Evolutionary conservation across 1,140 invertebrate genomes (phyloP).

Genomic region (Neodiprion virginianus): DNA sequence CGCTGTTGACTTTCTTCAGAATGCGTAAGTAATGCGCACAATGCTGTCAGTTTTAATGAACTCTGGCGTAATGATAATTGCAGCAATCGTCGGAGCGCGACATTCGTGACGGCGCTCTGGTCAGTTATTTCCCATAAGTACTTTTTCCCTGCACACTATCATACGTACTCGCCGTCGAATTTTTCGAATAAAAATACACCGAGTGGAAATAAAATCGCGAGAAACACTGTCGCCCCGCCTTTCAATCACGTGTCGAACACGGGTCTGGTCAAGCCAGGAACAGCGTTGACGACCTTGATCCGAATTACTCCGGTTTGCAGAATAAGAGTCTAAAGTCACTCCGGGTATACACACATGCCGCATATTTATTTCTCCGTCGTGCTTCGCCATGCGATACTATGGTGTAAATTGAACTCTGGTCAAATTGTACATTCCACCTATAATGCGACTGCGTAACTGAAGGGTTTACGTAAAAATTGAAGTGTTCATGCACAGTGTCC

Average conservation of each 20-base stretch:
- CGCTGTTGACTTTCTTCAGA: no score
- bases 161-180: no score
- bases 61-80: slow-evolving; percentile 5
- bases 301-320: slow-evolving; percentile 3
- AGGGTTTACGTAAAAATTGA: no score
- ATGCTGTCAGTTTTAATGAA: neutral
- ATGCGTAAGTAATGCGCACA: no score
- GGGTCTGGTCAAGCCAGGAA: slow-evolving; percentile 6
- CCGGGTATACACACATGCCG: neutral
- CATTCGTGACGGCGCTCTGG: neutral
- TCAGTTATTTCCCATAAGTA: neutral
- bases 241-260: neutral
- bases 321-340: neutral
- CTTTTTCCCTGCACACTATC: no score
- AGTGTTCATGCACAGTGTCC: no score
- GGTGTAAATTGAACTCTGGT: slow-evolving; percentile 7
- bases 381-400: neutral
- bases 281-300: neutral
- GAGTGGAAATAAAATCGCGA: no score
- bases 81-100: neutral
- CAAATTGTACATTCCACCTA: neutral
- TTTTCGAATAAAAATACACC: no score
- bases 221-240: neutral
- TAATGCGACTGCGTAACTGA: neutral
- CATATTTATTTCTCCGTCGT: neutral